phyloP scores from a whole-genome alignment of 2,113 vertebrate species.

The Odocoileus hemionus region DNA sequence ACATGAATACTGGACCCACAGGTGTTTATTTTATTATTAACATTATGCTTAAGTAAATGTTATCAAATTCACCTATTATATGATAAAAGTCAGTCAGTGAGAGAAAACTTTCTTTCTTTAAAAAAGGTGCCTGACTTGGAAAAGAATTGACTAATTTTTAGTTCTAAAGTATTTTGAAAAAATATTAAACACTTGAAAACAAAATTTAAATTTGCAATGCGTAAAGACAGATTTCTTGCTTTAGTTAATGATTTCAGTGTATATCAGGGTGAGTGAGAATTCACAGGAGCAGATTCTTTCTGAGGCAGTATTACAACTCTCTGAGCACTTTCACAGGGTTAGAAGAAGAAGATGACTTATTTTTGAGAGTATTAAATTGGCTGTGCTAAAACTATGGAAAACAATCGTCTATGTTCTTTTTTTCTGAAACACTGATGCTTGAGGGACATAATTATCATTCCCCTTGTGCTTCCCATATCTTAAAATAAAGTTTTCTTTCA shows the following conservation, averaged over 20 bases:
- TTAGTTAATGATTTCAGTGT: not conserved
- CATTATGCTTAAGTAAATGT: not conserved
- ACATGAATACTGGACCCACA: not conserved
- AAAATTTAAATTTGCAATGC: not conserved
- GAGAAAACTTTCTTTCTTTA: not conserved
- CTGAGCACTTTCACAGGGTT: not conserved
- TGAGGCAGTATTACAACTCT: not conserved
- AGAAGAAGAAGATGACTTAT: not conserved
- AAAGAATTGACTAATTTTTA: not conserved
- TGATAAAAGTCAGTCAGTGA: not conserved
- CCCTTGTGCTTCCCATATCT: not conserved
- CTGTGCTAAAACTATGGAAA: not conserved
- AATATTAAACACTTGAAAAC: not conserved
- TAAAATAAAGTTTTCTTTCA: constrained; percentile 12
- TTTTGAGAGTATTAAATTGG: not conserved
- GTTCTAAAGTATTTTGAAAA: not conserved
- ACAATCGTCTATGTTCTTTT: not conserved
- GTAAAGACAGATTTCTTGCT: not conserved
- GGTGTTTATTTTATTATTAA: not conserved
- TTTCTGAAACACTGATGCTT: not conserved
- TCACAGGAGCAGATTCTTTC: not conserved
- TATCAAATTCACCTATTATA: not conserved
- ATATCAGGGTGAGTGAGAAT: not conserved
- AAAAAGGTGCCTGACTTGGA: not conserved
- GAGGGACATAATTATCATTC: constrained; percentile 17